Conservation (phyloP, 2,888 invertebrate species). For the Spilosoma lubricipeda region DNA sequence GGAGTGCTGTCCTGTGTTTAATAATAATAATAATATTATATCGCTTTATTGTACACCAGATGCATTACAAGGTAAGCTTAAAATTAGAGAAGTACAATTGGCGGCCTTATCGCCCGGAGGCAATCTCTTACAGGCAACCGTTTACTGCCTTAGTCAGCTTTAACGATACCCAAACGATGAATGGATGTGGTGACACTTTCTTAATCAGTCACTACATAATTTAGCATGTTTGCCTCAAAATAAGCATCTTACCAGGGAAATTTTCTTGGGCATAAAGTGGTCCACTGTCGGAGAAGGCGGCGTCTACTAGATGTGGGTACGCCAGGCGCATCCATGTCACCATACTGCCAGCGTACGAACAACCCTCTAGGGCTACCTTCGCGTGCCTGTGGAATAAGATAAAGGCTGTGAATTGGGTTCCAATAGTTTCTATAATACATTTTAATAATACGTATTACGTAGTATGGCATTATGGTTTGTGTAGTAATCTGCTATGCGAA, state of each 20-base stretch:
- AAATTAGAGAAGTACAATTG: no score
- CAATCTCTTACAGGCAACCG: no score
- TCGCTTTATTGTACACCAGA: no score
- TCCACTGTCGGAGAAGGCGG: constrained; percentile 87
- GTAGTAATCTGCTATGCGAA: not conserved
- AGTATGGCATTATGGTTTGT: not conserved
- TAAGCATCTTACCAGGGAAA: constrained; percentile 79
- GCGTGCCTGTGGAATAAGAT: constrained; percentile 53
- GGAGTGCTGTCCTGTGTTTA: no score
- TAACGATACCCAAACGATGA: no score
- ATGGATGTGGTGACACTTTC: not conserved
- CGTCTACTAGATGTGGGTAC: constrained; percentile 87
- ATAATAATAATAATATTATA: no score
- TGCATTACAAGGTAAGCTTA: no score
- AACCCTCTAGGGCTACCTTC: constrained; percentile 85
- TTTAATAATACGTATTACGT: not conserved
- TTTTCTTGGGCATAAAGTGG: constrained; percentile 86
- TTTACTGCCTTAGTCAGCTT: no score
- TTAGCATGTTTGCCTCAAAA: not conserved
- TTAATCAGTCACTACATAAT: no score
- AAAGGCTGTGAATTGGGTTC: not conserved
- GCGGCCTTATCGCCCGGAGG: no score
- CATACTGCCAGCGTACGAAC: constrained; percentile 87
- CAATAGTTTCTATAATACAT: not conserved
- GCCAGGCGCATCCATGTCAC: constrained; percentile 87